These are phyloP conservation scores for Chaunax sp. DNA, from an alignment of 2,797 vertebrate species.

Conservation along the genomic window DNA sequence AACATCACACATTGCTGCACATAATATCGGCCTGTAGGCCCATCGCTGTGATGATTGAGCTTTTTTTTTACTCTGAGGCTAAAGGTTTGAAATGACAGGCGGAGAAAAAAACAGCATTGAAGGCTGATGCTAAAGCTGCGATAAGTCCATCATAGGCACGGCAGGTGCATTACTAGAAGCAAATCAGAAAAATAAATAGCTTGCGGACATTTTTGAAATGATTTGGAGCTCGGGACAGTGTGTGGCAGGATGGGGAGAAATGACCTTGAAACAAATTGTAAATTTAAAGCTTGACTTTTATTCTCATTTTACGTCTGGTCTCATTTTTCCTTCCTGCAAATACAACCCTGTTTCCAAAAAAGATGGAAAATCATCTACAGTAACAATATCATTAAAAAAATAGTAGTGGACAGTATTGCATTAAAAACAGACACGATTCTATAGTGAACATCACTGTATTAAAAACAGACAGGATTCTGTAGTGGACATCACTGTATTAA, in stretches of 20 bases:
- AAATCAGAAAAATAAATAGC: conserved; percentile 25
- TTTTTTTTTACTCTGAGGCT: conserved; percentile 38
- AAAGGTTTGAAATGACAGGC: conserved; percentile 37
- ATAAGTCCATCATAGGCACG: conserved; percentile 39
- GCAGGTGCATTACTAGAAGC: conserved; percentile 37
- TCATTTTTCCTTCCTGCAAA: conserved; percentile 29
- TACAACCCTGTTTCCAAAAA: too few relatives aligned
- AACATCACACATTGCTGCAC: conserved; percentile 56
- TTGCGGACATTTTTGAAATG: conserved; percentile 29
- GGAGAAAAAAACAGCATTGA: conserved; percentile 7
- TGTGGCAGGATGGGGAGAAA: conserved; percentile 4
- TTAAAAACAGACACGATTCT: too few relatives aligned
- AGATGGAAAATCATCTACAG: too few relatives aligned
- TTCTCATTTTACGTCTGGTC: conserved; percentile 15
- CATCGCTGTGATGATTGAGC: conserved; percentile 31
- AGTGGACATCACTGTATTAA: too few relatives aligned
- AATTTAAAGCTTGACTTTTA: conserved; percentile 12
- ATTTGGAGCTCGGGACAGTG: conserved; percentile 22
- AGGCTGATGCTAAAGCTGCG: conserved; percentile 52
- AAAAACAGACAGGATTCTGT: too few relatives aligned
- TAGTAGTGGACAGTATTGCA: too few relatives aligned
- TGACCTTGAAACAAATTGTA: conserved; percentile 52
- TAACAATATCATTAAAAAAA: too few relatives aligned
- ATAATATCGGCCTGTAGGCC: conserved; percentile 50
- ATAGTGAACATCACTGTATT: too few relatives aligned